Conservation (phyloP, 1,140 invertebrate genomes). For the Tetragnatha versicolor region DNA sequence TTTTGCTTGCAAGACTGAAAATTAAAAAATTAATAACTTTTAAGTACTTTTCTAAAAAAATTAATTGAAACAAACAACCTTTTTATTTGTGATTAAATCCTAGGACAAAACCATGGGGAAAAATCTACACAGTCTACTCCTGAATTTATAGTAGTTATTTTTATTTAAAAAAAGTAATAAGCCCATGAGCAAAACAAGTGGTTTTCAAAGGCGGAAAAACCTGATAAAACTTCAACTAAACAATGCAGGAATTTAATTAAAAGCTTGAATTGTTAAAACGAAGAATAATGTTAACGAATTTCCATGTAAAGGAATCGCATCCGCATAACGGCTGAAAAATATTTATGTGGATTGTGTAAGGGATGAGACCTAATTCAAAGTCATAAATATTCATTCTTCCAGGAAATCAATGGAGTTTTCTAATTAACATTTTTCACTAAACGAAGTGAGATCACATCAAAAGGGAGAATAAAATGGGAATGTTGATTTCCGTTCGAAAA, state of each 20-base stretch:
- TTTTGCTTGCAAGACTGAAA: too few relatives aligned
- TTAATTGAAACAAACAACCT: too few relatives aligned
- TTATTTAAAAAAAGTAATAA: too few relatives aligned
- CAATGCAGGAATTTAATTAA: constrained; percentile 10
- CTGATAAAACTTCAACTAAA: not conserved
- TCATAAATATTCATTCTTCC: constrained; percentile 24
- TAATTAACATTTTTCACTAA: constrained; percentile 8
- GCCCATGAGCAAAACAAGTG: too few relatives aligned
- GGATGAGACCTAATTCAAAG: not conserved
- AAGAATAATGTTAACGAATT: constrained; percentile 3
- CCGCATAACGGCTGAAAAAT: not conserved
- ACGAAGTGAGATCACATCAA: not conserved
- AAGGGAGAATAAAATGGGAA: not conserved
- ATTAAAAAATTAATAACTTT: too few relatives aligned
- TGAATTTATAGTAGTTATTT: too few relatives aligned
- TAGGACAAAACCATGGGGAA: too few relatives aligned
- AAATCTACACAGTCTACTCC: too few relatives aligned
- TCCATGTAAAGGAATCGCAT: not conserved
- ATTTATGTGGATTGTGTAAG: not conserved
- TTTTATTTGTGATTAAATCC: too few relatives aligned
- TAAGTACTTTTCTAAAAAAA: too few relatives aligned
- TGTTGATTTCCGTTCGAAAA: too few relatives aligned
- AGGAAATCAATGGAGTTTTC: constrained; percentile 1
- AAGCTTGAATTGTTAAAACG: not conserved
- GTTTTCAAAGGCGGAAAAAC: not conserved